phyloP scores from a whole-genome alignment of 2,113 vertebrate genomes.

The Macroglossus sobrinus region DNA sequence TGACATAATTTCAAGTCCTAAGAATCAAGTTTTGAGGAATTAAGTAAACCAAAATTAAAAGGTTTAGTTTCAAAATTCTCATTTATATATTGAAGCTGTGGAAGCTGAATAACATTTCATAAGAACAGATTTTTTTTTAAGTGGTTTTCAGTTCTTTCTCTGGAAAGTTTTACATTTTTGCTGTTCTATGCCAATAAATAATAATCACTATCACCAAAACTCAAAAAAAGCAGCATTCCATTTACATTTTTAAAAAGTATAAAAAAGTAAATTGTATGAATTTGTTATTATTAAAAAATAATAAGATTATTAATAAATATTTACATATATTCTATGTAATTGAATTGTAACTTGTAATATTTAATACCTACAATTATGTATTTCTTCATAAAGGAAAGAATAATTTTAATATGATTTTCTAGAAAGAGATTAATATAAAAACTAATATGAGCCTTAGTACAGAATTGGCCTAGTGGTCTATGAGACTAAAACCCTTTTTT shows the following conservation, averaged over 20 bases:
- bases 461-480: background rate
- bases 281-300: background rate
- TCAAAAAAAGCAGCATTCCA: background rate
- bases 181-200: background rate
- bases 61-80: conserved; percentile 5
- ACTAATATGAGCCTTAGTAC: background rate
- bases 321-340: background rate
- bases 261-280: background rate
- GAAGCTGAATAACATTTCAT: background rate
- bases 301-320: background rate
- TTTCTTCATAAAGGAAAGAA: background rate
- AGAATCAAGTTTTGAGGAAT: conserved; percentile 19
- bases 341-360: background rate
- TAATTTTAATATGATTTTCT: background rate
- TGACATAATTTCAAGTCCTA: background rate
- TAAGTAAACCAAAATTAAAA: conserved; percentile 8
- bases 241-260: background rate
- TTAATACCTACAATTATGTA: background rate
- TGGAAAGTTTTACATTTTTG: background rate
- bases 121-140: background rate
- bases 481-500: background rate
- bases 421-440: background rate
- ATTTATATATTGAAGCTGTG: background rate
- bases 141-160: background rate
- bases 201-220: background rate